Conservation (phyloP, 2,888 invertebrate species). For the Cryptosula pallasiana region DNA sequence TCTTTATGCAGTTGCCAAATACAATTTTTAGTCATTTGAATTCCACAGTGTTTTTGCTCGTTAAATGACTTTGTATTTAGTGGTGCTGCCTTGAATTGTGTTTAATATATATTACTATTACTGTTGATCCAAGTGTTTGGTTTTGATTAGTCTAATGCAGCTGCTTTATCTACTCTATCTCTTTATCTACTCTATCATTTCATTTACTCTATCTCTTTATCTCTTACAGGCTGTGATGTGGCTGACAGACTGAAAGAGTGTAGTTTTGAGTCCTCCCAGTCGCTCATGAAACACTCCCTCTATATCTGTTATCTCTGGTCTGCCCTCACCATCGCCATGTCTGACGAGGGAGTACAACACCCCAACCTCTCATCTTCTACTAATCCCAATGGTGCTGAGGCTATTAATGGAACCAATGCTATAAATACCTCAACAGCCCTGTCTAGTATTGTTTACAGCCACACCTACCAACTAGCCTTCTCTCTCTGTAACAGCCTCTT, state of each 20-base stretch:
- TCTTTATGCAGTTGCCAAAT: too few species aligned
- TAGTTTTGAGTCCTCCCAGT: background rate
- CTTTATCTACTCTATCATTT: too few species aligned
- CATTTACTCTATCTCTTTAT: background rate
- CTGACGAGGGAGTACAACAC: background rate
- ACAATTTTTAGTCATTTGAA: too few species aligned
- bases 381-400: background rate
- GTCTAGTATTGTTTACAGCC: background rate
- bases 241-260: background rate
- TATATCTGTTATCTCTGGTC: conserved; percentile 20
- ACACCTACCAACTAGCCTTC: background rate
- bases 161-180: too few species aligned
- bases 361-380: background rate
- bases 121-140: too few species aligned
- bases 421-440: background rate
- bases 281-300: background rate
- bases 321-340: background rate
- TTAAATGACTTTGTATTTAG: too few species aligned
- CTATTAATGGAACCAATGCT: background rate
- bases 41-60: too few species aligned
- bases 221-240: conserved; percentile 18
- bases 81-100: too few species aligned
- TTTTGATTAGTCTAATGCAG: too few species aligned
- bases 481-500: background rate
- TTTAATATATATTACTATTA: too few species aligned